Conservation (phyloP, 2,888 invertebrate genomes). For the Tridacna gigas region DNA sequence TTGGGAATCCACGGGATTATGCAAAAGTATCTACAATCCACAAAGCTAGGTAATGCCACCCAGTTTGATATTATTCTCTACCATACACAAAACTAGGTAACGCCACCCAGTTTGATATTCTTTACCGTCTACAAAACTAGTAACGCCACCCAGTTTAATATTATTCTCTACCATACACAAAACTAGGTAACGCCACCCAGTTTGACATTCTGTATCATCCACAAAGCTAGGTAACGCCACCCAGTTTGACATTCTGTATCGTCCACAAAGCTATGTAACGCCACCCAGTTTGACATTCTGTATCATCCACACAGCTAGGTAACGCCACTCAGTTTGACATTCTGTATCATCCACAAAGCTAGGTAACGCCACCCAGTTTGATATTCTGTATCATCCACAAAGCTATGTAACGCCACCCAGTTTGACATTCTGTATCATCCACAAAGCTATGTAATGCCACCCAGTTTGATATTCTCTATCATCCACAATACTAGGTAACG, state of each 20-base stretch:
- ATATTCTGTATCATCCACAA: slow-evolving; percentile 32
- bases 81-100: slow-evolving; percentile 50
- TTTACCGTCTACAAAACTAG: slow-evolving; percentile 30
- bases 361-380: slow-evolving; percentile 65
- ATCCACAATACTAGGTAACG: slow-evolving; percentile 54
- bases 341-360: not conserved
- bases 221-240: slow-evolving; percentile 57
- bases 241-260: slow-evolving; percentile 53
- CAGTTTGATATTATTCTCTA: slow-evolving; percentile 54
- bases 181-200: slow-evolving; percentile 59
- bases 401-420: slow-evolving; percentile 58
- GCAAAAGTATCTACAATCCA: too few relatives aligned
- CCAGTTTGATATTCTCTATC: slow-evolving; percentile 55
- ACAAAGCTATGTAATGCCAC: slow-evolving; percentile 56
- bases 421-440: slow-evolving; percentile 50
- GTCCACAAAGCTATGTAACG: slow-evolving; percentile 52
- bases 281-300: slow-evolving; percentile 57
- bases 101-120: slow-evolving; percentile 61
- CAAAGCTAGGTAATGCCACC: slow-evolving; percentile 57
- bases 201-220: slow-evolving; percentile 50
- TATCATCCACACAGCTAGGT: slow-evolving; percentile 35
- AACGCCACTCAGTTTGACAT: slow-evolving; percentile 64
- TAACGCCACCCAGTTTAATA: slow-evolving; percentile 63
- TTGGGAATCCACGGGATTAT: too few relatives aligned
- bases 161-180: not conserved